Evolutionary conservation across 2,797 vertebrate species (phyloP), one percentile per base, ranked within the genome.

Genomic region (Oreonectes daqikongensis): DNA sequence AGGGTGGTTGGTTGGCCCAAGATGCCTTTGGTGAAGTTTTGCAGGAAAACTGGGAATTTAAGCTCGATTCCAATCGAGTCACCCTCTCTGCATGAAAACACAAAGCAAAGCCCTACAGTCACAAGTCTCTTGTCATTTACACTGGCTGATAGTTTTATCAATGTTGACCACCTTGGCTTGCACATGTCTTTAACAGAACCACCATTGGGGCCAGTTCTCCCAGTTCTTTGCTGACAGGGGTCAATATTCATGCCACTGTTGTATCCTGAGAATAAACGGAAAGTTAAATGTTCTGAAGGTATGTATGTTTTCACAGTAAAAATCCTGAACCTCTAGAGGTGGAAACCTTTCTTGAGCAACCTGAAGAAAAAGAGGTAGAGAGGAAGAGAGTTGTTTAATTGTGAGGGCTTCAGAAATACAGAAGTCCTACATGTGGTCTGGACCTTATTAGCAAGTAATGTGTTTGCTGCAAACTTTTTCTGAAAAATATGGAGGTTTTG

Each of bases 111-210:
- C 40, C 71, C 60, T 46, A 48, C 81, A 81, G 79, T 57, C 80
- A 75, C 64, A 17, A 85, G 83, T 92, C 90, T 89, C 90, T 84
- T 72, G 85, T 86, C 86, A 87, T 83, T 68, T 82, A 4, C 77
- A 90, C 85, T 77, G 0, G 72, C 75, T 64, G 63, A 78, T 22
- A 84, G 84, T 91, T 90, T 88, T 85, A 88, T 91, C 90, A 92
- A 88, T 91, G 91, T 90, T 93, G 92, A 90, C 90, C 91, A 86
- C 90, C 81, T 83, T 77, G 59, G 79, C 79, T 90, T 86, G 84
- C 86, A 0, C 53, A 40, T 86, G 87, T 88, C 87, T 86, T 77
- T 78, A 5, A 30, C 73, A 22, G 77, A 46, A 61, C 79, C 28
- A 35, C 75, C 55, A 68, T 69, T 69, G 88, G 89, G 89, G 35